Evolutionary conservation across 2,888 invertebrate species (phyloP).

Genomic region (Apotomis turbidana): DNA sequence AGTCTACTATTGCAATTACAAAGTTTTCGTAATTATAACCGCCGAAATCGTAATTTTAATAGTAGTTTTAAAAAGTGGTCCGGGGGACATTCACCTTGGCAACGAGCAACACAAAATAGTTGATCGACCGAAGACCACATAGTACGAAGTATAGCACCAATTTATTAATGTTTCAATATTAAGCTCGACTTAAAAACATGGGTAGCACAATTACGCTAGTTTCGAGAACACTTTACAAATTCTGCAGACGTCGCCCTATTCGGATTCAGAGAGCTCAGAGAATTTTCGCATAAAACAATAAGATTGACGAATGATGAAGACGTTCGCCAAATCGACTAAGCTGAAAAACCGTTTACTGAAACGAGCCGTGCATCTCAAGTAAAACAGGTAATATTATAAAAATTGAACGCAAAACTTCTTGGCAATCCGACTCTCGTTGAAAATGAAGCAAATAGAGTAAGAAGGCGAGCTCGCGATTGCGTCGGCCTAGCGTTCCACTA

Average conservation of each 20-base stretch:
- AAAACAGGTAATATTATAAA: conserved; percentile 61
- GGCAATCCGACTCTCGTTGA: conserved; percentile 68
- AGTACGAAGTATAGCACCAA: not conserved
- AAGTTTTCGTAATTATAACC: too few species aligned
- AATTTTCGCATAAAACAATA: conserved; percentile 41
- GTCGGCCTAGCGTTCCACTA: conserved; percentile 62
- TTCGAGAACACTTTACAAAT: conserved; percentile 26
- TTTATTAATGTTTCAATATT: not conserved
- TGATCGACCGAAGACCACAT: too few species aligned
- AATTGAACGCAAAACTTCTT: conserved; percentile 71
- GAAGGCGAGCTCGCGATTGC: conserved; percentile 61
- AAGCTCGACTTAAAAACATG: not conserved
- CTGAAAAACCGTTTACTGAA: conserved; percentile 55
- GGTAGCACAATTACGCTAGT: conserved; percentile 6
- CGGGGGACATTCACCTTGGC: too few species aligned
- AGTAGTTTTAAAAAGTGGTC: too few species aligned
- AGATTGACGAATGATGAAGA: conserved; percentile 45
- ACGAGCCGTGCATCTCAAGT: conserved; percentile 55
- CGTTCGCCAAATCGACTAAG: conserved; percentile 51
- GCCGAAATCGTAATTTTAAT: too few species aligned
- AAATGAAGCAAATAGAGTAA: conserved; percentile 73
- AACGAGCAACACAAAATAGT: too few species aligned
- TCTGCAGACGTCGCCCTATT: conserved; percentile 26
- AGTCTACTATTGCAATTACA: too few species aligned
- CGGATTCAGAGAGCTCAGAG: conserved; percentile 22